Percentiles rank a stretch among this genome's conserved stretches.
Conservation (phyloP, 2,888 invertebrate species). For the Hydrotaea cyrtoneurina region DNA sequence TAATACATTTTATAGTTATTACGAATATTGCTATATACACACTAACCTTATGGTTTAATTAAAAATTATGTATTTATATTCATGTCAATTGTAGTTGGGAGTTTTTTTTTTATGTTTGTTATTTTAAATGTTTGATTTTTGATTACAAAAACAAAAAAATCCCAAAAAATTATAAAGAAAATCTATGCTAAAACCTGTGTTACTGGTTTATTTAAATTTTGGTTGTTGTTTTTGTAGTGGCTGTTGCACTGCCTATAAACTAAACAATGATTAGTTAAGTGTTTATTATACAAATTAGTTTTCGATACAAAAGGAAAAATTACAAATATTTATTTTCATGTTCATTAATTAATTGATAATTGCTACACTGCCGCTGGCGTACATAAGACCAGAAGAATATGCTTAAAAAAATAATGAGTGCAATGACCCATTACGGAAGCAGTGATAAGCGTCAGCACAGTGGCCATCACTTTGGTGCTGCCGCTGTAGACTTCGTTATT, state of each 20-base stretch:
- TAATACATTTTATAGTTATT: conserved; percentile 1
- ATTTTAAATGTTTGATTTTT: neutral
- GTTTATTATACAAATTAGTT: conserved; percentile 34
- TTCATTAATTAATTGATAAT: conserved; percentile 45
- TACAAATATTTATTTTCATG: conserved; percentile 9
- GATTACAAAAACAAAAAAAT: neutral
- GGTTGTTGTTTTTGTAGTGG: conserved; percentile 4
- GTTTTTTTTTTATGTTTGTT: neutral
- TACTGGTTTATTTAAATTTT: conserved; percentile 15
- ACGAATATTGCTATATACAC: conserved; percentile 12
- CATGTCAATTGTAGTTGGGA: neutral
- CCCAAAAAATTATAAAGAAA: neutral
- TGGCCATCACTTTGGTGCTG: neutral
- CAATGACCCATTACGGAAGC: neutral
- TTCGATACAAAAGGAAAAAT: conserved; percentile 20
- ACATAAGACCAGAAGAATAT: conserved; percentile 19
- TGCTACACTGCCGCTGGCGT: conserved; percentile 59
- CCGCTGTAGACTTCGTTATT: conserved; percentile 69
- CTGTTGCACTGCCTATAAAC: neutral
- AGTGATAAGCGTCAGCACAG: neutral
- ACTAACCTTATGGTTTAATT: conserved; percentile 16
- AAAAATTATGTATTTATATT: conserved; percentile 10
- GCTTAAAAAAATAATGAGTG: conserved; percentile 34
- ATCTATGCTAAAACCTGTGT: conserved; percentile 18
- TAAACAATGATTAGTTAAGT: conserved; percentile 20